Evolutionary conservation across 2,113 vertebrate species (phyloP).

Genomic region (Paracyprichromis sp.): DNA sequence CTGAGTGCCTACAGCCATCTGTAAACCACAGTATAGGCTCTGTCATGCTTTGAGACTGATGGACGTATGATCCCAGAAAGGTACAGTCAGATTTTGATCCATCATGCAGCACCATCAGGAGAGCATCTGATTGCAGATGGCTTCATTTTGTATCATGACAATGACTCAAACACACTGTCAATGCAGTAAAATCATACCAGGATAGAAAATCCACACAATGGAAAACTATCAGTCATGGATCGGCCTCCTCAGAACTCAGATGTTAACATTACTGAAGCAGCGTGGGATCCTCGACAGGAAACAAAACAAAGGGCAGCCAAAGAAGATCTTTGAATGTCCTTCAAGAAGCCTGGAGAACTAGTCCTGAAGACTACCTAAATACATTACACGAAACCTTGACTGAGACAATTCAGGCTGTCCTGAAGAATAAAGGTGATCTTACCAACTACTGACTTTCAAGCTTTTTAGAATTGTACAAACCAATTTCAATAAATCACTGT

Average conservation of each 20-base stretch:
- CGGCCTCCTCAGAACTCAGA: not conserved
- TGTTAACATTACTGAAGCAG: not conserved
- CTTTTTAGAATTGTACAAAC: not conserved
- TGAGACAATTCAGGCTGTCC: not conserved
- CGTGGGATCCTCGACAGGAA: not conserved
- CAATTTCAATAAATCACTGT: not conserved
- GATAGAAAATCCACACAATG: not conserved
- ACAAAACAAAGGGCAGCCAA: not conserved
- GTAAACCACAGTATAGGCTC: not conserved
- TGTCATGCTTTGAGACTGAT: not conserved
- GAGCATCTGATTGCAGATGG: not conserved
- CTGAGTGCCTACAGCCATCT: not conserved
- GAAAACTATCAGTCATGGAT: not conserved
- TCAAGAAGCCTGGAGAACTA: not conserved
- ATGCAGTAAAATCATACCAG: not conserved
- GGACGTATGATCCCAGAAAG: not conserved
- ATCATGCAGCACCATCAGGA: not conserved
- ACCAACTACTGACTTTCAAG: not conserved
- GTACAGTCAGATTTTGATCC: not conserved
- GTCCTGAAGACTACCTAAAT: not conserved
- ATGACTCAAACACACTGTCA: not conserved
- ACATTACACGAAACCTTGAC: fast-evolving
- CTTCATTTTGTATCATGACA: not conserved
- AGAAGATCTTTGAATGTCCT: fast-evolving
- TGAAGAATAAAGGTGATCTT: not conserved